Evolutionary conservation across 2,888 invertebrate genomes (phyloP), one percentile per base, ranked within the genome.

Genomic region (Zaprionus bogoriensis): DNA sequence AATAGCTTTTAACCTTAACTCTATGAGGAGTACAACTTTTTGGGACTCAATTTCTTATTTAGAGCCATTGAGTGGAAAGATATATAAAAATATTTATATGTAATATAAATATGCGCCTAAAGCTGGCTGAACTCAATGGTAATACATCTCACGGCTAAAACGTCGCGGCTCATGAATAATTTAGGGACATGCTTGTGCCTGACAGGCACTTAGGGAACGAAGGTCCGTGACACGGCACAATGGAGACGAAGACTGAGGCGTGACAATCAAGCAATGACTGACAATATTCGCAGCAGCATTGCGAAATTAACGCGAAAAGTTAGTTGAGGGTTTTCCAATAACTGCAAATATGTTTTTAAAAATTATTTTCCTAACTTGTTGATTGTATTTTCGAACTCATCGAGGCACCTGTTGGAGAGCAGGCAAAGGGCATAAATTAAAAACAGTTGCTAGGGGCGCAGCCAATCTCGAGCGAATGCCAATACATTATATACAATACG

Each of bases 201-300:
- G 30, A 32, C 32, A 36, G 32, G 17, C 65, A 51, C 38, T 55
- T 54, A 14, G 27, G 45, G 50, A 46, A 46, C 5, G 30, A 51
- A 41, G 39, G 7, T n/a, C 22, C 17, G 36, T 41, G 6, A 6
- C 25, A 4, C 12, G 25, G 39, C 44, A 42, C 7, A 53, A 27
- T 4, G 10, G 12, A 17, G 46, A 44, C 7, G 28, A 17, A 10
- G 27, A 27, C 27, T 9, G 27, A 55, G n/a, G 17, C n/a, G 30
- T 36, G 27, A 53, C 63, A 63, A 63, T 68, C 58, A 53, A 22
- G 48, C 58, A 53, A 64, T 59, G 64, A 60, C 65, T 41, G 17
- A 23, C 32, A 36, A 1, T 22, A 39, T 20, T 45, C 39, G 5
- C 41, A 41, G n/a, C 22, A 28, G 28, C 28, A 4, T 30, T 4